Evolutionary conservation across 1,140 invertebrate species (phyloP).

Genomic region (Philopotamus ludificatus): DNA sequence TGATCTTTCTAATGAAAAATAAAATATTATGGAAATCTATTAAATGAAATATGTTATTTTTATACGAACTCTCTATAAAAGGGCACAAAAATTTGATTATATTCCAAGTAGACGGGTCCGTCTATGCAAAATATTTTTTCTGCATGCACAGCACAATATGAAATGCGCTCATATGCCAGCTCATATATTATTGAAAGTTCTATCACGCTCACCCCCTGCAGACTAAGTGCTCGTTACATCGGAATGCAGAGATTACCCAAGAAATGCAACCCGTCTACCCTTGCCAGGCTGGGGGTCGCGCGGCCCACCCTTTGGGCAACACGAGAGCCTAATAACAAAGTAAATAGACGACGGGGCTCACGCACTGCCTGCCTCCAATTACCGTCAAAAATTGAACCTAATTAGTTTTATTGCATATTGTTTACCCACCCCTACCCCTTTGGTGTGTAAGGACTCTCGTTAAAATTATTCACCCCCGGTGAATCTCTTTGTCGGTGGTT

Average conservation of each 20-base stretch:
- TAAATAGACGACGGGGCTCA: constrained; percentile 28
- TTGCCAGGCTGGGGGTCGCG: neutral
- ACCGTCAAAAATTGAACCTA: constrained; percentile 42
- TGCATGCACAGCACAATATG: neutral
- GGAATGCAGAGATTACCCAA: constrained; percentile 21
- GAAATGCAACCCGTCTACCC: constrained; percentile 13
- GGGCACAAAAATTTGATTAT: too few relatives aligned
- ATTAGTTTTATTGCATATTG: constrained; percentile 42
- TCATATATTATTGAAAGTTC: constrained; percentile 13
- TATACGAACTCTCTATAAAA: too few relatives aligned
- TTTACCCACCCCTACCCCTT: constrained; percentile 37
- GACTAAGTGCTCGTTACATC: neutral
- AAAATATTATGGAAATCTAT: too few relatives aligned
- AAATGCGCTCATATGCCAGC: neutral
- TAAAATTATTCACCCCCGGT: constrained; percentile 36
- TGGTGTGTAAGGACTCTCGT: constrained; percentile 29
- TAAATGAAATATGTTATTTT: too few relatives aligned
- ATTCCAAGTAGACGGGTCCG: too few relatives aligned
- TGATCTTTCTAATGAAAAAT: too few relatives aligned
- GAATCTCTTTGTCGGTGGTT: constrained; percentile 39
- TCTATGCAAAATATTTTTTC: too few relatives aligned
- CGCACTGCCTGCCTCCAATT: constrained; percentile 32
- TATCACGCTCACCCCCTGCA: neutral
- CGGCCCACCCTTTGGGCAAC: neutral
- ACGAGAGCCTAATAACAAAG: constrained; percentile 31